Evolutionary conservation across 2,113 vertebrate species (phyloP).

Genomic region (Hypomesus transpacificus): DNA sequence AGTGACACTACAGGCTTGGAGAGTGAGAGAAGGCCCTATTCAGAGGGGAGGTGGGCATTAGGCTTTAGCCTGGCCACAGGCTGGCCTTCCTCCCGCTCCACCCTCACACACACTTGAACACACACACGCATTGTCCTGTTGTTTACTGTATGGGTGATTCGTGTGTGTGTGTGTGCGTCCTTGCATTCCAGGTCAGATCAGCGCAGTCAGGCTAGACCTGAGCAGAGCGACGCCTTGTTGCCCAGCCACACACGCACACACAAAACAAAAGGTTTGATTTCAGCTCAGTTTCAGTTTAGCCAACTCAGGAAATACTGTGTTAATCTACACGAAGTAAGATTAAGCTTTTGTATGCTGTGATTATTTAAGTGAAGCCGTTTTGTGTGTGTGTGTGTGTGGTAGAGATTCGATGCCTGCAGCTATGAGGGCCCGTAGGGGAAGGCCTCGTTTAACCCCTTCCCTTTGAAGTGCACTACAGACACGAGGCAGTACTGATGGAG

Average conservation of each 20-base stretch:
- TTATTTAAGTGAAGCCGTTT: not conserved
- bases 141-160: slow-evolving; percentile 60
- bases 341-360: no score
- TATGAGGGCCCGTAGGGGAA: slow-evolving; percentile 59
- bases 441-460: slow-evolving; percentile 54
- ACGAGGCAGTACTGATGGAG: slow-evolving; percentile 23
- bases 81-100: slow-evolving; percentile 54
- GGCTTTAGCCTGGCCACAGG: slow-evolving; percentile 69
- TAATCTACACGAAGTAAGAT: no score
- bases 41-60: slow-evolving; percentile 28
- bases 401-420: slow-evolving; percentile 54
- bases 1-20: slow-evolving; percentile 48
- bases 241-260: slow-evolving; percentile 5
- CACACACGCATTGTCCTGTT: slow-evolving; percentile 55
- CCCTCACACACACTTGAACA: slow-evolving; percentile 42
- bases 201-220: slow-evolving; percentile 54
- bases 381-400: not conserved
- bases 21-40: slow-evolving; percentile 52
- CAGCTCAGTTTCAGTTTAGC: no score
- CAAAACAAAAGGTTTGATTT: not conserved
- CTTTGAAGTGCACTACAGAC: slow-evolving; percentile 57
- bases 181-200: slow-evolving; percentile 64
- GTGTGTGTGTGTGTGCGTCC: slow-evolving; percentile 20
- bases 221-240: slow-evolving; percentile 44
- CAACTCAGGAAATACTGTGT: no score